phyloP scores from a whole-genome alignment of 1,140 invertebrate genomes.

The Drosophila nigrodunni region DNA sequence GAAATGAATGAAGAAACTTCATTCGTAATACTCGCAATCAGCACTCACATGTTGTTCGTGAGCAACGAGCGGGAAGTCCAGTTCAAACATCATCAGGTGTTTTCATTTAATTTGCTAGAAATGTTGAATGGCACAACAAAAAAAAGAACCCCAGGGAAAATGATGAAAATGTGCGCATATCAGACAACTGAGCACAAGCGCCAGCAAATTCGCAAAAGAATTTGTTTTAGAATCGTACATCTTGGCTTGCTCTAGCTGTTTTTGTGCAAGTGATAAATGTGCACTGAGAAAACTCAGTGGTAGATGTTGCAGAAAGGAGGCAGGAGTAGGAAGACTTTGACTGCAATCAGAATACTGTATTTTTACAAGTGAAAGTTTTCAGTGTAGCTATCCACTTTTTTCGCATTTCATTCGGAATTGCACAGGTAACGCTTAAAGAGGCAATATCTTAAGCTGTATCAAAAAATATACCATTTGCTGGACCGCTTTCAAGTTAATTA shows the following conservation, averaged over 20 bases:
- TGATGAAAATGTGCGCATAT: constrained; percentile 28
- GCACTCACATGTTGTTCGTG: constrained; percentile 17
- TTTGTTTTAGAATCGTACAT: background rate
- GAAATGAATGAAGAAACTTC: constrained; percentile 11
- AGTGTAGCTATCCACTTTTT: constrained; percentile 3
- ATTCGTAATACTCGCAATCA: constrained; percentile 8
- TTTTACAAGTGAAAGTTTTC: background rate
- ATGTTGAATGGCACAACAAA: constrained; percentile 63
- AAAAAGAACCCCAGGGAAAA: constrained; percentile 17
- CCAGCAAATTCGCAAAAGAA: constrained; percentile 5
- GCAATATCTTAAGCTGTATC: constrained; percentile 23
- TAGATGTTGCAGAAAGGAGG: too few relatives aligned
- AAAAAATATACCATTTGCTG: constrained; percentile 22
- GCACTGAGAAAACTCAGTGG: constrained; percentile 20
- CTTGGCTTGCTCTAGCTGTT: background rate
- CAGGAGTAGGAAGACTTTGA: too few relatives aligned
- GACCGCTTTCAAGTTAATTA: constrained; percentile 46
- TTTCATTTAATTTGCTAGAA: constrained; percentile 84
- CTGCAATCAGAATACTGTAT: too few relatives aligned
- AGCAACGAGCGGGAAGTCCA: constrained; percentile 10
- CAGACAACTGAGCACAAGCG: constrained; percentile 11
- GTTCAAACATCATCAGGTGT: constrained; percentile 75
- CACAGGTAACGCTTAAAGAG: constrained; percentile 10
- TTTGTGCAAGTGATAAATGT: constrained; percentile 23
- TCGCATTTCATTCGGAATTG: constrained; percentile 14